A percentile compares a stretch with the other conserved stretches of the same genome.
phyloP scores from a whole-genome alignment of 1,140 invertebrate species.

The Chelonus insularis region DNA sequence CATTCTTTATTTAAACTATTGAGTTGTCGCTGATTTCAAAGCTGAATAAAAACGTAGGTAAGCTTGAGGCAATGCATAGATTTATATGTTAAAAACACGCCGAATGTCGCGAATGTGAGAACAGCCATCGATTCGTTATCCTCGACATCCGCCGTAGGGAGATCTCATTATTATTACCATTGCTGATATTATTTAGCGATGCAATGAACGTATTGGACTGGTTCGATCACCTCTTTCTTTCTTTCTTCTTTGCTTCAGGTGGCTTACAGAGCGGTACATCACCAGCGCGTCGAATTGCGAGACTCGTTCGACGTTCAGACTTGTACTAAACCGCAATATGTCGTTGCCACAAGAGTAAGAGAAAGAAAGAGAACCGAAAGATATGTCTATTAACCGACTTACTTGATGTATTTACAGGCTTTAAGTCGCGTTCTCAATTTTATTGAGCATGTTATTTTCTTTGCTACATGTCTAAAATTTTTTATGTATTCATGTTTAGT shows the following conservation, averaged over 20 bases:
- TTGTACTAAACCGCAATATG: conserved; percentile 17
- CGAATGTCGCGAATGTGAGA: conserved; percentile 23
- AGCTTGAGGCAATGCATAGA: conserved; percentile 6
- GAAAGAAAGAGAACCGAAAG: conserved; percentile 14
- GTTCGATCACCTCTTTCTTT: conserved; percentile 13
- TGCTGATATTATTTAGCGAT: conserved; percentile 26
- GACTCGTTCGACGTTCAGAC: conserved; percentile 30
- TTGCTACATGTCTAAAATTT: not conserved
- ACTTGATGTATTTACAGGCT: conserved; percentile 17
- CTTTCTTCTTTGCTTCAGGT: conserved; percentile 8
- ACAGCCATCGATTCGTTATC: conserved; percentile 26
- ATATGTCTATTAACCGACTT: conserved; percentile 38
- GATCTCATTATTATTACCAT: conserved; percentile 25
- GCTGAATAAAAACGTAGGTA: not conserved
- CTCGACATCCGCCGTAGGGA: conserved; percentile 17
- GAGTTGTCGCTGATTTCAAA: not conserved
- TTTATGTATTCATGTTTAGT: not conserved
- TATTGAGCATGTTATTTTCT: not conserved
- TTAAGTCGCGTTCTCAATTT: not conserved
- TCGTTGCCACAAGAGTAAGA: conserved; percentile 15
- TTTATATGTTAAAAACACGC: conserved; percentile 23
- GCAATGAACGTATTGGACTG: conserved; percentile 24
- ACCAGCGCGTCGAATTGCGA: conserved; percentile 32
- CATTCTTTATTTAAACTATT: too few species aligned
- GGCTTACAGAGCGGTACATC: conserved; percentile 25